Conservation (phyloP, 1,140 invertebrate genomes). For the Drosophila chauvacae region DNA sequence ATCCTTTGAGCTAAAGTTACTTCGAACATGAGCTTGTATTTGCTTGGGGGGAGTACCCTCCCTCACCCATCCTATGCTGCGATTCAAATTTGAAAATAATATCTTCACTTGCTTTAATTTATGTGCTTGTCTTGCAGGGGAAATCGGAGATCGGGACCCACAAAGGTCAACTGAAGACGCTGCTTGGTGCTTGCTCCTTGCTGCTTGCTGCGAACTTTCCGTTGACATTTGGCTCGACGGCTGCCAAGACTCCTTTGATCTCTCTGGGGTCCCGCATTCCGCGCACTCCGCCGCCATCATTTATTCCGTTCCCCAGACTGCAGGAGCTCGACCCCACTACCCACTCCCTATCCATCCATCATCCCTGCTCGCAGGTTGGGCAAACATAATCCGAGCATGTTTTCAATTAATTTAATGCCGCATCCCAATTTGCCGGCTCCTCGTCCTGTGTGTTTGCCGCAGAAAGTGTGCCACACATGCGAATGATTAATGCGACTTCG, state of each 20-base stretch:
- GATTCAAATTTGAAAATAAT: neutral
- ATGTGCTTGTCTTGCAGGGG: neutral
- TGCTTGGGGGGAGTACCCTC: neutral
- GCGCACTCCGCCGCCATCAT: slow-evolving; percentile 12
- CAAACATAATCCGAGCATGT: slow-evolving; percentile 74
- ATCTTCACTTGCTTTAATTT: neutral
- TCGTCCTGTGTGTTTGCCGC: slow-evolving; percentile 37
- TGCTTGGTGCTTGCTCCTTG: too few species aligned
- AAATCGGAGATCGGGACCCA: slow-evolving; percentile 1
- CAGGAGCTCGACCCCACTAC: neutral
- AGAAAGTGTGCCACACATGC: slow-evolving; percentile 61
- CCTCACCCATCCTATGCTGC: neutral
- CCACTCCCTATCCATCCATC: slow-evolving; percentile 4
- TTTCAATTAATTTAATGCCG: slow-evolving; percentile 76
- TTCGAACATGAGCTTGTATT: neutral
- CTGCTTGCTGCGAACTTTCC: slow-evolving; percentile 10
- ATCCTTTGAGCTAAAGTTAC: slow-evolving; percentile 14
- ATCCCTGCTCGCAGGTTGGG: slow-evolving; percentile 50
- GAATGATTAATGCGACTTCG: slow-evolving; percentile 76
- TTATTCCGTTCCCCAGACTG: slow-evolving; percentile 12
- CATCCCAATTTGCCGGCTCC: slow-evolving; percentile 55
- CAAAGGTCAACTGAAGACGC: slow-evolving; percentile 22
- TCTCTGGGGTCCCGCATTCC: slow-evolving; percentile 3
- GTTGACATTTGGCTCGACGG: slow-evolving; percentile 24
- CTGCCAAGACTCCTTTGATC: slow-evolving; percentile 30